phyloP scores from a whole-genome alignment of 2,888 invertebrate genomes.

The Erebia epiphron region DNA sequence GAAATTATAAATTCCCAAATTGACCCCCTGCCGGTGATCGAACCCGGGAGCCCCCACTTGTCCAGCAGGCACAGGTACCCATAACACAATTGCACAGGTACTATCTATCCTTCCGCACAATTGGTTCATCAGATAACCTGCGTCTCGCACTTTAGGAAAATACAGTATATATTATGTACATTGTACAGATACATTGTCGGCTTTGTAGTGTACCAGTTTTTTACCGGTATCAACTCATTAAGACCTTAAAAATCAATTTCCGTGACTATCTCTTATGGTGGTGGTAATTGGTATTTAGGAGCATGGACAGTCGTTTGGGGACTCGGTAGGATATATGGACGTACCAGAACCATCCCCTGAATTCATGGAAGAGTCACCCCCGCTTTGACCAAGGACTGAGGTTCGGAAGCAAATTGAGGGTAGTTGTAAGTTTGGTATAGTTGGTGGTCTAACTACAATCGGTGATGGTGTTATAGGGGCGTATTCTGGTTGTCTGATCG shows the following conservation, averaged over 20 bases:
- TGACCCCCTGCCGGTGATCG: too few species aligned
- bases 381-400: slow-evolving; percentile 21
- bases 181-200: too few species aligned
- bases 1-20: too few species aligned
- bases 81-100: too few species aligned
- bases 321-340: not conserved
- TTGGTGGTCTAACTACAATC: slow-evolving; percentile 56
- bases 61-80: too few species aligned
- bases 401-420: slow-evolving; percentile 51
- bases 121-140: too few species aligned
- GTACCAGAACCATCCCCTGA: not conserved
- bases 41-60: too few species aligned
- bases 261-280: not conserved
- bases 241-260: not conserved
- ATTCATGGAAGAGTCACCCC: not conserved
- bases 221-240: too few species aligned
- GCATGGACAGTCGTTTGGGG: not conserved
- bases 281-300: not conserved
- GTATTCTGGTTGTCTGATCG: slow-evolving; percentile 47
- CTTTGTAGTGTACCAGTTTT: too few species aligned
- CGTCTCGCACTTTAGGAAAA: too few species aligned
- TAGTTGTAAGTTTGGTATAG: slow-evolving; percentile 50
- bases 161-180: too few species aligned
- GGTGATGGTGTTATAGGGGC: slow-evolving; percentile 46
- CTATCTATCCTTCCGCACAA: too few species aligned